phyloP scores from a whole-genome alignment of 2,113 vertebrate genomes.

The Dryoscopus gambensis region DNA sequence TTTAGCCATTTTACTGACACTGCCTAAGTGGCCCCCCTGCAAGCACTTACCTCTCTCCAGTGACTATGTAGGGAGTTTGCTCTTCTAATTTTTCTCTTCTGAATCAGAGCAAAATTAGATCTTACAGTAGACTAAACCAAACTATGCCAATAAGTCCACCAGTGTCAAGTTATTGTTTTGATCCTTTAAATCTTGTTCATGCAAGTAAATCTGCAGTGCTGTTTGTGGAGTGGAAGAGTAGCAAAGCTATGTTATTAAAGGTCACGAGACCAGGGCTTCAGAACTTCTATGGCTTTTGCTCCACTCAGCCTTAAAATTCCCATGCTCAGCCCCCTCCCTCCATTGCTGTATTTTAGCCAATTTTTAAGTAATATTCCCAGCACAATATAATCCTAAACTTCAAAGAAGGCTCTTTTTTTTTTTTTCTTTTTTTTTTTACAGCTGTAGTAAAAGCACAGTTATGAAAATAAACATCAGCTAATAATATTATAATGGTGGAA shows the following conservation, averaged over 20 bases:
- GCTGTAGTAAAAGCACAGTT: constrained; percentile 16
- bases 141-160: not conserved
- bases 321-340: not conserved
- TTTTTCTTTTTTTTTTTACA: not conserved
- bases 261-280: not conserved
- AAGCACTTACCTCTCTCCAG: not conserved
- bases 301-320: not conserved
- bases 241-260: not conserved
- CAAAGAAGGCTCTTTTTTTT: not conserved
- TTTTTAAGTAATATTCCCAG: not conserved
- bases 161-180: not conserved
- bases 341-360: not conserved
- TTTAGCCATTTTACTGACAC: not conserved
- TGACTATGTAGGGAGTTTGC: not conserved
- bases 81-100: not conserved
- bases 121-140: not conserved
- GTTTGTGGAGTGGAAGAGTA: not conserved
- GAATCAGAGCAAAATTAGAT: not conserved
- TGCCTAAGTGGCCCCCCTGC: not conserved
- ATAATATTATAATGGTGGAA: not conserved
- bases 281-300: not conserved
- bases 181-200: constrained; percentile 1
- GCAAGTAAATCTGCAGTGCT: not conserved
- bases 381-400: constrained; percentile 1
- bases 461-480: constrained; percentile 24